Conservation (phyloP, 30 jellyfish, hydroid and myxozoan genomes). For the Aurelia aurita region DNA sequence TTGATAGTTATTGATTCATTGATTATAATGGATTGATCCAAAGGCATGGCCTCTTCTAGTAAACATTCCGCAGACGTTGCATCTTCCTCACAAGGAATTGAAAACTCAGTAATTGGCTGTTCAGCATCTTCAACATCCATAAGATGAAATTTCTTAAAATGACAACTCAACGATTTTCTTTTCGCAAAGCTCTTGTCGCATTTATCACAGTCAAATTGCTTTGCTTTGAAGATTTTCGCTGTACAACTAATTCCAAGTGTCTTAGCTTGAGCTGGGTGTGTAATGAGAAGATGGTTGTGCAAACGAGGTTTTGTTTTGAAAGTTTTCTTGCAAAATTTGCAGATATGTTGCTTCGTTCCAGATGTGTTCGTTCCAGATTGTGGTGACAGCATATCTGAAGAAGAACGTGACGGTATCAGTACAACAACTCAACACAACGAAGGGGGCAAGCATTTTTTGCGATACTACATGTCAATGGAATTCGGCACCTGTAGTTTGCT, state of each 20-base stretch:
- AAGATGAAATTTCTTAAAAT: neutral
- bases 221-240: too few relatives aligned
- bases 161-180: neutral
- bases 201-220: neutral
- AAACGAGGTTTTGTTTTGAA: conserved; percentile 1
- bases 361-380: neutral
- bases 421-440: too few relatives aligned
- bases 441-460: too few relatives aligned
- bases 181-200: neutral
- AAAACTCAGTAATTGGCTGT: too few relatives aligned
- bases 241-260: neutral
- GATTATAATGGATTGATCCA: too few relatives aligned
- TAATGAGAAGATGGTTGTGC: neutral
- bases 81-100: too few relatives aligned
- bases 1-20: too few relatives aligned
- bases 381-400: neutral
- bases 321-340: neutral
- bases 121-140: too few relatives aligned
- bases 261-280: conserved; percentile 12
- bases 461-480: too few relatives aligned
- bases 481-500: too few relatives aligned
- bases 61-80: too few relatives aligned
- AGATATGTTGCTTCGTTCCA: neutral
- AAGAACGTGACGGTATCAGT: neutral
- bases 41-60: too few relatives aligned